These are phyloP conservation scores for Platycnemis pennipes DNA, from an alignment of 2,888 invertebrate genomes.

Conservation along the genomic window DNA sequence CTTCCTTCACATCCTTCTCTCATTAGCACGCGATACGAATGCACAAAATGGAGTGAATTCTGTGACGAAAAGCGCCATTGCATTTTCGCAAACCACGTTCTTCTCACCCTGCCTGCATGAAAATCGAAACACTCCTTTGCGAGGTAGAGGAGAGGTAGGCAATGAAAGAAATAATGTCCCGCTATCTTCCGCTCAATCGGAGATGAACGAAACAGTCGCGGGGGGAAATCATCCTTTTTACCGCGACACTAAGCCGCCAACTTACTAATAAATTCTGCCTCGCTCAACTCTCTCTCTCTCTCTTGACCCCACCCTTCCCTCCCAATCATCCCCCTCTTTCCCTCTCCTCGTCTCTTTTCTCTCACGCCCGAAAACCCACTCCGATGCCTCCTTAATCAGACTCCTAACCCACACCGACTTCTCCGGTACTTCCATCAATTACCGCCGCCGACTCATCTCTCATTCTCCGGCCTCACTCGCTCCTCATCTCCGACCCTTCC, in stretches of 20 bases:
- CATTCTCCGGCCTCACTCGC: slow-evolving; percentile 20
- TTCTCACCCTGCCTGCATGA: too few species aligned
- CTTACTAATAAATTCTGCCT: slow-evolving; percentile 3
- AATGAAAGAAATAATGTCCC: neutral
- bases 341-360: neutral
- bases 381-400: slow-evolving; percentile 63
- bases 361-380: slow-evolving; percentile 34
- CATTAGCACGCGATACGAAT: neutral
- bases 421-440: slow-evolving; percentile 57
- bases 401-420: slow-evolving; percentile 51
- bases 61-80: neutral
- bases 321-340: too few species aligned
- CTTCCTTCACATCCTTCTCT: neutral
- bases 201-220: neutral
- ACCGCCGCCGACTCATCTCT: slow-evolving; percentile 56
- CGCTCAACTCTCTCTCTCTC: neutral
- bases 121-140: neutral
- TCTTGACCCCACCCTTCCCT: neutral
- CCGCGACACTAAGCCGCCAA: neutral
- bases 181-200: neutral
- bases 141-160: neutral
- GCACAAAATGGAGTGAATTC: neutral
- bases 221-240: neutral
- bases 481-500: neutral
- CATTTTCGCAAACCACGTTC: neutral